Conservation (phyloP, 2,797 vertebrate species). For the Gephyroberyx darwinii region DNA sequence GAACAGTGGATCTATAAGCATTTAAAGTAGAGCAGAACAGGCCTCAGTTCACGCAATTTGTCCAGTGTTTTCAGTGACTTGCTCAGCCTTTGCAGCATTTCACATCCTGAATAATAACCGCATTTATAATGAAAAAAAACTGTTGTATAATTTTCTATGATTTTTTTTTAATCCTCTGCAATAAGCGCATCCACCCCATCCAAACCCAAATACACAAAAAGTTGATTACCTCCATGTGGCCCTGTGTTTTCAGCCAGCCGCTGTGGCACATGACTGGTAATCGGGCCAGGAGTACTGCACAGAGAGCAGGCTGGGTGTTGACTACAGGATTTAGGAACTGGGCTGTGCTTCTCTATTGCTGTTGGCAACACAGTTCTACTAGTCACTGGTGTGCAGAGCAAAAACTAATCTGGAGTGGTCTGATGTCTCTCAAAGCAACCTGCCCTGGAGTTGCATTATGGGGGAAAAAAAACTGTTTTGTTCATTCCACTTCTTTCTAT, state of each 20-base stretch:
- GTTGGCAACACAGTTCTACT: conserved; percentile 63
- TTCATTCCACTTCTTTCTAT: conserved; percentile 21
- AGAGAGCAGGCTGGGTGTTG: conserved; percentile 63
- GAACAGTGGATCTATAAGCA: conserved; percentile 60
- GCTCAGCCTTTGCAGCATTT: conserved; percentile 20
- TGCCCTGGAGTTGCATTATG: conserved; percentile 55
- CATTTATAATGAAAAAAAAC: conserved; percentile 20
- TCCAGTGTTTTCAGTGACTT: conserved; percentile 5
- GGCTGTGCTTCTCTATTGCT: conserved; percentile 61
- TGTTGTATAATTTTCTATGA: conserved; percentile 14
- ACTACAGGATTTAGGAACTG: conserved; percentile 68
- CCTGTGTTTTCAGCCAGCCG: conserved; percentile 45
- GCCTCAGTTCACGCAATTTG: conserved; percentile 17
- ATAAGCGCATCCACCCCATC: conserved; percentile 21
- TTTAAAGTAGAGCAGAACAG: conserved; percentile 41
- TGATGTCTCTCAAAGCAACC: conserved; percentile 63
- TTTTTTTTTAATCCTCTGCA: conserved; percentile 26
- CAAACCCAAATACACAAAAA: conserved; percentile 29
- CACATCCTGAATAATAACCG: conserved; percentile 5
- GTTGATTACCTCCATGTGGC: conserved; percentile 64
- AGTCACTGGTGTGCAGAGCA: conserved; percentile 69
- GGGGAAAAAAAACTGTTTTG: conserved; percentile 40
- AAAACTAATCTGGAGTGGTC: conserved; percentile 75
- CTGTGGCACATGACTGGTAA: conserved; percentile 66
- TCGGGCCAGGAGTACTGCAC: conserved; percentile 63